phyloP scores from a whole-genome alignment of 1,140 invertebrate species.

The Tribolium madens region DNA sequence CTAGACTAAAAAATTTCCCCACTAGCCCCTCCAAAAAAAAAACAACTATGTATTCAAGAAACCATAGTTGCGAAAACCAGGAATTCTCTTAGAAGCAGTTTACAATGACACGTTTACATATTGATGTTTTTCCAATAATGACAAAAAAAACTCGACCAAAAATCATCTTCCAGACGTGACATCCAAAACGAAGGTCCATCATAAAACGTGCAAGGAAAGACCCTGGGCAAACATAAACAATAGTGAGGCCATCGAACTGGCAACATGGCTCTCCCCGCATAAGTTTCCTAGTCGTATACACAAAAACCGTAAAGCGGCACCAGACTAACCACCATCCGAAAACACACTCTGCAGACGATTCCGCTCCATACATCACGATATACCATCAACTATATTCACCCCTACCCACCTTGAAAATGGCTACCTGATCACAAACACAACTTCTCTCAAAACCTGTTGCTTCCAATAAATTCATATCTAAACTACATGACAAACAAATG shows the following conservation, averaged over 20 bases:
- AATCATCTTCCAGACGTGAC: not conserved
- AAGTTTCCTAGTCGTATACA: constrained; percentile 15
- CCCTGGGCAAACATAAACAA: constrained; percentile 49
- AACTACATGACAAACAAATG: not conserved
- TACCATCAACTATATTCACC: constrained; percentile 3
- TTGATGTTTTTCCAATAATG: not conserved
- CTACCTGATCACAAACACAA: constrained; percentile 59
- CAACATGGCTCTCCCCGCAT: constrained; percentile 51
- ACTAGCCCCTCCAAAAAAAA: no score
- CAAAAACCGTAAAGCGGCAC: constrained; percentile 42
- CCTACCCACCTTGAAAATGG: constrained; percentile 60
- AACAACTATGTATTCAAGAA: not conserved
- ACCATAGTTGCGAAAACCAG: not conserved
- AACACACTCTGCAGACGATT: constrained; percentile 40
- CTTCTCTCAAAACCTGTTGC: constrained; percentile 59
- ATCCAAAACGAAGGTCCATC: not conserved
- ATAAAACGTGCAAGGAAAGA: constrained; percentile 36
- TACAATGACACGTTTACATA: not conserved
- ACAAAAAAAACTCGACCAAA: not conserved
- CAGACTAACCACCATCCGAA: constrained; percentile 1
- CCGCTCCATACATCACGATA: not conserved
- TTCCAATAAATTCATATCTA: not conserved
- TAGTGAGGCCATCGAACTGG: constrained; percentile 52
- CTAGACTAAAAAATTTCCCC: no score
- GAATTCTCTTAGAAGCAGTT: not conserved